Evolutionary conservation across 2,797 vertebrate species (phyloP).

Genomic region (Rhyacichthys aspro): DNA sequence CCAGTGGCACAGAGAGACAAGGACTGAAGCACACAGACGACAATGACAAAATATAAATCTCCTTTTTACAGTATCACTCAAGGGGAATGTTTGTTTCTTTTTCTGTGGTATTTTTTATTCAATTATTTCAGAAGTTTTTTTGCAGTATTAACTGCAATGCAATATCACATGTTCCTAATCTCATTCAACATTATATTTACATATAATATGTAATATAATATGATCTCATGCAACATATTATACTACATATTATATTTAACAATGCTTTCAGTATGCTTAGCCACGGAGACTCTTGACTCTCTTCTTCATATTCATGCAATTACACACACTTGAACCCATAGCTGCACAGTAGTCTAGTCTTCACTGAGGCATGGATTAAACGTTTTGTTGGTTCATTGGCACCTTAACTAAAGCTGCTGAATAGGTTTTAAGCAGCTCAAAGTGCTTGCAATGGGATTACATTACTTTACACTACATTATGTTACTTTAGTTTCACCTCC

Average conservation of each 20-base stretch:
- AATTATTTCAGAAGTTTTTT: too few species aligned
- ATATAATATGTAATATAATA: too few species aligned
- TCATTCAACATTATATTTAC: too few species aligned
- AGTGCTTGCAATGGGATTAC: conserved; percentile 16
- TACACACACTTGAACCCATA: conserved; percentile 13
- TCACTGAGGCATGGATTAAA: conserved; percentile 13
- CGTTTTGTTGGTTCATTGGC: conserved; percentile 31
- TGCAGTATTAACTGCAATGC: too few species aligned
- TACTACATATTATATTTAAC: neutral
- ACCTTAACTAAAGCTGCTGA: conserved; percentile 26
- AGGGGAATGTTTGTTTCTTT: too few species aligned
- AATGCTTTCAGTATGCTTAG: neutral
- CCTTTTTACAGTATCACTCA: too few species aligned
- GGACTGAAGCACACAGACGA: neutral
- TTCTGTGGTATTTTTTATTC: too few species aligned
- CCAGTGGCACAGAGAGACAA: neutral
- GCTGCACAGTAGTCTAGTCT: conserved; percentile 6
- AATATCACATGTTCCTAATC: too few species aligned
- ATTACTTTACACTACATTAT: conserved; percentile 20
- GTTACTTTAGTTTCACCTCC: conserved; percentile 9
- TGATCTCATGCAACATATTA: conserved; percentile 2
- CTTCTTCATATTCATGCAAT: conserved; percentile 5
- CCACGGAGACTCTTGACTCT: neutral
- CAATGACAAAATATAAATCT: too few species aligned
- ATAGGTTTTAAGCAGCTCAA: conserved; percentile 8